Percentiles rank a stretch among this genome's conserved stretches.
These are phyloP conservation scores for Drosophila antonietae DNA, from an alignment of 2,888 invertebrate genomes.

Conservation along the genomic window DNA sequence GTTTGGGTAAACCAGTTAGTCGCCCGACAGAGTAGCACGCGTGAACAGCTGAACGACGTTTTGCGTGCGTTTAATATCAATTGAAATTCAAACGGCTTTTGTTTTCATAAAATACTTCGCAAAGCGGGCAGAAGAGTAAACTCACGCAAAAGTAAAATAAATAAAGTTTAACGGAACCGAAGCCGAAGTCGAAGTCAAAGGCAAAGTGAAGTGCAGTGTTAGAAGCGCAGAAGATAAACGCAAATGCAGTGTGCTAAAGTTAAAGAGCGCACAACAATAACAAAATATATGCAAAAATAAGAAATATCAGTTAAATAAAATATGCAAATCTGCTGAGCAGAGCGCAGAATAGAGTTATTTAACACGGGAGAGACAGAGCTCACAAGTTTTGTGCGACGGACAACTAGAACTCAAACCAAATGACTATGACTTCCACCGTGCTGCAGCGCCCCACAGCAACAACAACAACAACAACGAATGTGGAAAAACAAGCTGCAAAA, in stretches of 20 bases:
- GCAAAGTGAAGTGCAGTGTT: slow-evolving; percentile 53
- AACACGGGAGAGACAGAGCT: slow-evolving; percentile 9
- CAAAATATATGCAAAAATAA: slow-evolving; percentile 38
- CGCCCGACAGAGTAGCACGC: slow-evolving; percentile 59
- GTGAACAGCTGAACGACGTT: slow-evolving; percentile 24
- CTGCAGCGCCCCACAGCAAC: slow-evolving; percentile 71
- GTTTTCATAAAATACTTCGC: slow-evolving; percentile 23
- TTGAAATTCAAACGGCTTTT: slow-evolving; percentile 17
- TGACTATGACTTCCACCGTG: slow-evolving; percentile 84
- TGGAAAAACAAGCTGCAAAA: slow-evolving; percentile 49
- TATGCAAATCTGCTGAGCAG: slow-evolving; percentile 71
- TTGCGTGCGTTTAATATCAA: slow-evolving; percentile 21
- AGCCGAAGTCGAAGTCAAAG: slow-evolving; percentile 28
- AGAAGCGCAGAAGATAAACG: slow-evolving; percentile 46
- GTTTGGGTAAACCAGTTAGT: slow-evolving; percentile 82
- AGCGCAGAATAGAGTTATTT: slow-evolving; percentile 34
- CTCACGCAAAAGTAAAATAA: slow-evolving; percentile 11
- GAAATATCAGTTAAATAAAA: slow-evolving; percentile 24
- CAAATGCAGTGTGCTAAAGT: slow-evolving; percentile 39
- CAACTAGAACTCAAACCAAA: slow-evolving; percentile 47
- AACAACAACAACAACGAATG: slow-evolving; percentile 13
- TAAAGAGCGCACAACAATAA: slow-evolving; percentile 28
- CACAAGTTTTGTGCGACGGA: slow-evolving; percentile 30
- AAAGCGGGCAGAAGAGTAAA: slow-evolving; percentile 25
- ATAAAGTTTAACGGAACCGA: slow-evolving; percentile 4